Base-by-base conservation (phyloP, 2,888 invertebrate genomes). In the Chymomyza procnemis region DNA sequence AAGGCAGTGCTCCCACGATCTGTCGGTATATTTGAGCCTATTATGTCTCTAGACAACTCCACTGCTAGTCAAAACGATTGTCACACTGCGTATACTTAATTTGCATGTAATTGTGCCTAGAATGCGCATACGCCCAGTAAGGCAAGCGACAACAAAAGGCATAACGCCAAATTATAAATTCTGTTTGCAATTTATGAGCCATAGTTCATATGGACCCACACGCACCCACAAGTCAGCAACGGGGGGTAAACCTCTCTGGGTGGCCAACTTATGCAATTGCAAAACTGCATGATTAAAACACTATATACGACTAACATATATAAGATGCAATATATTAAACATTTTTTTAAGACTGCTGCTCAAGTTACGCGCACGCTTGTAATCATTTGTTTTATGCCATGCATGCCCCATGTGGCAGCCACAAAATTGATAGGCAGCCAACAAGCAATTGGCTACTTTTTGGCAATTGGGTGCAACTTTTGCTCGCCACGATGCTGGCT, bases 291-390 rank as follows among this genome's bases (percentile, higher is more conserved):
- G 64, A 66, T 16, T 26, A 22, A 8, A 26, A 56, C 21, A 6
- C 34, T 12, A 41, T 5, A 41, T 22, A 56, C 56, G 54, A 71
- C 62, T 72, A 76, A 26, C 26, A 26, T 47, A 47, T 21, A 81
- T 84, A 84, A 78, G 75, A 80, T 75, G 71, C 74, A 54, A 73
- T 73, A 80, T 79, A 73, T 76, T 57, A 47, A 57, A 61, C 54
- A 65, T 66, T 64, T 68, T 65, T 64, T 67, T 14, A 6, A 1
- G 54, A 19, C 54, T 8, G 73, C 83, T 73, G 83, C 86, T 86
- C 87, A 86, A 73, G 87, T 86, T 82, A 86, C 85, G 80, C 80
- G 81, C 77, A 80, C 87, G 74, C 77, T 77, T 76, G 81, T 86
- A 81, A 79, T 82, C 81, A 82, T 86, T 86, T 84, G 85, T 82